Evolutionary conservation across 1,140 invertebrate genomes (phyloP), one percentile per base, ranked within the genome.

Genomic region (Pseudomyrmex gracilis): DNA sequence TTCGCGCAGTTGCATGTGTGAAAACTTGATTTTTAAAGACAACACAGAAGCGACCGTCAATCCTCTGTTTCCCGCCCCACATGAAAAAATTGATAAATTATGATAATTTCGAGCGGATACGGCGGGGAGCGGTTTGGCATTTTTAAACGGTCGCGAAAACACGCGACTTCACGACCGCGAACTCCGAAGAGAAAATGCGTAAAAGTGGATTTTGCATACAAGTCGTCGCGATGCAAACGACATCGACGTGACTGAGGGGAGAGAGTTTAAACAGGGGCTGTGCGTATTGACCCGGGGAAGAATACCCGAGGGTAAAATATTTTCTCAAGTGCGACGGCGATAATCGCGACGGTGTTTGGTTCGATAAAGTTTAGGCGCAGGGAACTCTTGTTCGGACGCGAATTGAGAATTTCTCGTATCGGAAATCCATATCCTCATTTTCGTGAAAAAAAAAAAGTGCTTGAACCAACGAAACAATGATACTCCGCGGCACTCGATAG

Each of bases 391-490:
- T 73, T 55, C 13, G 51, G 63, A 43, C 66, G 82, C 22, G 53
- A 45, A 64, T 55, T 73, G 61, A 71, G 64, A 64, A 71, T 24
- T 66, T 82, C 34, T 34, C 43, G 17, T 71, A 84, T 84, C 83
- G 76, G 68, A 80, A 84, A 84, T 84, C 76, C 49, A 84, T 84
- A 84, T 80, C 22, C 43, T 12, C 34, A 34, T 15, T 2, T n/a
- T 10, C 24, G 20, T 55, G 20, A 34, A 34, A 9, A 12, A 82
- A 34, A 34, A 9, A 12, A 82, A 34, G 53, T 63, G 43, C 24
- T 80, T 63, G 45, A 84, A 71, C 10, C 67, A 10, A 71, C 66
- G 53, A 80, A 80, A 80, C 66, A 80, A 58, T 55, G 66, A 80
- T 80, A 70, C 43, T 70, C 34, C 43, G 5, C 55, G 20, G 66